Conservation (phyloP, 1,140 invertebrate species). For the Amphibalanus amphitrite region DNA sequence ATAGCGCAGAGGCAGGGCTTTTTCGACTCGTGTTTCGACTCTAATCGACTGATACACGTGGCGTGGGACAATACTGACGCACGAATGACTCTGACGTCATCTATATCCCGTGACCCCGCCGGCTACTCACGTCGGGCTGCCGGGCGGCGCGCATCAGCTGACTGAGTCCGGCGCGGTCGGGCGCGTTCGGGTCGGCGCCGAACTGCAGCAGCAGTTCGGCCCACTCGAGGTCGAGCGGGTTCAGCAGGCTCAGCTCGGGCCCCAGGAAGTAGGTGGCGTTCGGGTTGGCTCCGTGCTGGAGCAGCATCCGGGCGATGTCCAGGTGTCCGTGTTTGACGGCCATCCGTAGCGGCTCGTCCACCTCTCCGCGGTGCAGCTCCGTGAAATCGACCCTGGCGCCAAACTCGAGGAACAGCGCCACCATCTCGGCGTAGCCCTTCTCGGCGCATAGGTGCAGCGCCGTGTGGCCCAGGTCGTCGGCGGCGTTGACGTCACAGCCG, state of each 20-base stretch:
- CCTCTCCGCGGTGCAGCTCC: constrained; percentile 21
- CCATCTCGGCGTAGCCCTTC: constrained; percentile 43
- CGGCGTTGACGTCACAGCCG: constrained; percentile 60
- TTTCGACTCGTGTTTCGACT: too few species aligned
- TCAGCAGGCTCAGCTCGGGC: constrained; percentile 71
- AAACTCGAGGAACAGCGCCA: constrained; percentile 50
- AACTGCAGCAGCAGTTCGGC: constrained; percentile 61
- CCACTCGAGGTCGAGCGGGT: constrained; percentile 52
- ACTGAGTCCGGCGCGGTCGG: constrained; percentile 61
- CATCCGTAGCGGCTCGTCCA: constrained; percentile 57
- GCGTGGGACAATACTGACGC: too few species aligned
- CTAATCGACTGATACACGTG: too few species aligned
- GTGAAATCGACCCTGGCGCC: constrained; percentile 63
- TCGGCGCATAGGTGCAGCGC: constrained; percentile 71
- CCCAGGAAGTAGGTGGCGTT: constrained; percentile 66
- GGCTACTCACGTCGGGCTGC: constrained; percentile 43
- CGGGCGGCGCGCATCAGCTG: constrained; percentile 73
- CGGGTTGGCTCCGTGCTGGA: constrained; percentile 47
- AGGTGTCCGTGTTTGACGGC: constrained; percentile 73
- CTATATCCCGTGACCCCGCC: background rate
- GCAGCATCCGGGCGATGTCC: constrained; percentile 41
- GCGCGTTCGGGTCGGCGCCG: constrained; percentile 68
- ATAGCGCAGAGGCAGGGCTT: too few species aligned
- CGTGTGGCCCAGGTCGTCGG: constrained; percentile 77
- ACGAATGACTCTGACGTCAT: too few species aligned